Conservation (phyloP, 23 tunicate genomes). For the Halocynthia roretzi region DNA sequence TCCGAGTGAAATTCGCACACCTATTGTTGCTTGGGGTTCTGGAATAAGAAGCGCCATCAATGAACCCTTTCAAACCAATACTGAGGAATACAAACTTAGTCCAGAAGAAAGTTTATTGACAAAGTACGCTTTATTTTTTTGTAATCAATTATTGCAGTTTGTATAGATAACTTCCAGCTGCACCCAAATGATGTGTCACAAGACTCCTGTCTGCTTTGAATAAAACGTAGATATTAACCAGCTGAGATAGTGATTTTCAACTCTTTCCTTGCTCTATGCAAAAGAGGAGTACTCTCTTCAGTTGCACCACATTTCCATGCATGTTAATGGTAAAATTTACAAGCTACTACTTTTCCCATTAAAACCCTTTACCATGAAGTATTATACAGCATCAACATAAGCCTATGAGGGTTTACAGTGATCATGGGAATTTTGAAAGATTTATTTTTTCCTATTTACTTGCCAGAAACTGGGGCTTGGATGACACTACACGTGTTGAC, state of each 20-base stretch:
- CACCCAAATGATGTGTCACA: too few relatives aligned
- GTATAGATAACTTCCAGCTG: neutral
- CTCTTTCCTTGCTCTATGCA: neutral
- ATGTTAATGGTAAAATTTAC: too few relatives aligned
- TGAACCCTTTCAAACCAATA: neutral
- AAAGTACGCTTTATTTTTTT: neutral
- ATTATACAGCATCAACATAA: too few relatives aligned
- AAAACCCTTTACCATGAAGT: too few relatives aligned
- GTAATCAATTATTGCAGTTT: neutral
- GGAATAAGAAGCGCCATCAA: neutral
- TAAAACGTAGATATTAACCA: too few relatives aligned
- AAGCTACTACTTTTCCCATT: too few relatives aligned
- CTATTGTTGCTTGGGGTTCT: constrained; percentile 44
- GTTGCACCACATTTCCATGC: constrained; percentile 3
- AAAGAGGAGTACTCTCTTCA: too few relatives aligned
- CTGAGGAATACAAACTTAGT: neutral
- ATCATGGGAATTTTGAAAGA: too few relatives aligned
- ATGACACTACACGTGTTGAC: constrained; percentile 14
- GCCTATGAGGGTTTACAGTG: too few relatives aligned
- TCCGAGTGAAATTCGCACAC: constrained; percentile 22
- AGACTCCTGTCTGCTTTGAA: too few relatives aligned
- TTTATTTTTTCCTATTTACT: neutral
- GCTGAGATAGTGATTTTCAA: neutral
- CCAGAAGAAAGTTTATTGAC: neutral
- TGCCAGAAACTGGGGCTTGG: constrained; percentile 27